Evolutionary conservation across 2,888 invertebrate genomes (phyloP), one percentile per base, ranked within the genome.

Genomic region (Nomada lathburiana): DNA sequence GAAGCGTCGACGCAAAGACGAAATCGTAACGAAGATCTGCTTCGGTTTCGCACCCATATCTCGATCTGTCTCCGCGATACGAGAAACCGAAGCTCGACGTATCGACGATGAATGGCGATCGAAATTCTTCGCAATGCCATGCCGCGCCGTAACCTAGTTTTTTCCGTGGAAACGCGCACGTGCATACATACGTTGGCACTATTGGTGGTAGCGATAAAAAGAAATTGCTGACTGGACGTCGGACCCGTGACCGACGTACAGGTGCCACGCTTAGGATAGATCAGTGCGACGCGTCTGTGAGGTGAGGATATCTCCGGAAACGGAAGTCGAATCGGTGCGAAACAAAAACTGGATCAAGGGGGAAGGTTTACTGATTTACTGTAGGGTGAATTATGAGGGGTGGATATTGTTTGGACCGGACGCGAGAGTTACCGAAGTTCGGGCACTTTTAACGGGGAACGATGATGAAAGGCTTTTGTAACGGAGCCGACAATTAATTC

Each of bases 71-170:
- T 1, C 11, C 20, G 18, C 36, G 55, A 68, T 55, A 42, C 5
- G n/a, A 18, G 7, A 18, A 0, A 0, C 18, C 5, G 5, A 50
- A 50, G 20, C 16, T 18, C 18, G 26, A 7, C 60, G 13, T 11
- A 60, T 18, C 1, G 2, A 57, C 11, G n/a, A 62, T 62, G 62
- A 71, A 71, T 62, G 71, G 36, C 62, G 62, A 18, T 18, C 20
- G 60, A 23, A 44, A 42, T 52, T 60, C 71, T 42, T 52, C 2
- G 70, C 29, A 71, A 50, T 36, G 7, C 36, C 36, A 7, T 7
- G 36, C 36, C 36, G 36, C 60, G 11, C 47, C 29, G 60, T 62
- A 50, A 62, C 62, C 71, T 2, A 42, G 3, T n/a, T 60, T 50
- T 13, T 23, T 16, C 7, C n/a, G 16, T 11, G 20, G 16, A 18